These are phyloP conservation scores for Coptodon rendalli DNA, from an alignment of 2,113 vertebrate species.

Conservation along the genomic window DNA sequence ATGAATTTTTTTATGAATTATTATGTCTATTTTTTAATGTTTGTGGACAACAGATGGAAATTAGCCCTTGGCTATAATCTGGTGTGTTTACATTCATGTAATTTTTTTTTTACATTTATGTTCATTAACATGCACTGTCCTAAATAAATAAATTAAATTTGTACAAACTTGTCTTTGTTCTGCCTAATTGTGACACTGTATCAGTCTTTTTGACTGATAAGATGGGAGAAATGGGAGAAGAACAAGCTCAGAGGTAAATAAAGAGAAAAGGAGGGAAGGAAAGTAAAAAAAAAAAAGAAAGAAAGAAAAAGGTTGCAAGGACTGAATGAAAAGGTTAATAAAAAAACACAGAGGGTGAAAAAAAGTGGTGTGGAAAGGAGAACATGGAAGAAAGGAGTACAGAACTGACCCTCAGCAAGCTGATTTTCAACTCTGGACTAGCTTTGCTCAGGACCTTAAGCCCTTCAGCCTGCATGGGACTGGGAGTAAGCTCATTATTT, in stretches of 20 bases:
- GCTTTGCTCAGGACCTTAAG: background rate
- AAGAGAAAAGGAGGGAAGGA: background rate
- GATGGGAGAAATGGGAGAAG: background rate
- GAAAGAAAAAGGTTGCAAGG: background rate
- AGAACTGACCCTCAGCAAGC: background rate
- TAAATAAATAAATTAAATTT: background rate
- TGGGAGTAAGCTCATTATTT: conserved; percentile 44
- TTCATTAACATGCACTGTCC: too few species aligned
- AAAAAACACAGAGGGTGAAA: background rate
- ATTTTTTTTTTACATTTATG: too few species aligned
- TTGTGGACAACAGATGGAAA: too few species aligned
- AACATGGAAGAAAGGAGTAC: background rate
- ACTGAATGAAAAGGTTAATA: background rate
- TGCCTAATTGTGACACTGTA: background rate
- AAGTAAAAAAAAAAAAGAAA: background rate
- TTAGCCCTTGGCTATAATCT: too few species aligned
- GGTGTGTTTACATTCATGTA: too few species aligned
- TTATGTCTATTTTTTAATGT: too few species aligned
- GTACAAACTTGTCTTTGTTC: background rate
- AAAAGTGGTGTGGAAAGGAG: background rate
- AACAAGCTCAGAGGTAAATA: background rate
- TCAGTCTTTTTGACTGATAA: background rate
- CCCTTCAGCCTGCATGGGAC: conserved; percentile 7
- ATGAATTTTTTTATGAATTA: too few species aligned
- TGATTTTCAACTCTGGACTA: conserved; percentile 15